These are phyloP conservation scores for Solenopsis invicta DNA, from an alignment of 1,140 invertebrate species.

Conservation along the genomic window DNA sequence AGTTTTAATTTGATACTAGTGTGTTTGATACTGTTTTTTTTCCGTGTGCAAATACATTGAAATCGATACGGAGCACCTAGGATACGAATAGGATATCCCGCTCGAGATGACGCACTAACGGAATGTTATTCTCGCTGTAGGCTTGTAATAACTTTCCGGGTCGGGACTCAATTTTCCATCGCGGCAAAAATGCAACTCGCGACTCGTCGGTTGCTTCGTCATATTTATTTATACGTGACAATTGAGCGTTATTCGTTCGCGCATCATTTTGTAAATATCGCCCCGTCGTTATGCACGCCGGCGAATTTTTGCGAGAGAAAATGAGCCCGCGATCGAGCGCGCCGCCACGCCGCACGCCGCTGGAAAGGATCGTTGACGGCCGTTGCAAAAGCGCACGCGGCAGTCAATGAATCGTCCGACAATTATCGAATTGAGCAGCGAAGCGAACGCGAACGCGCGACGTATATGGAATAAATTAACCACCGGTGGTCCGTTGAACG, in stretches of 20 bases:
- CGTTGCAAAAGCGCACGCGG: slow-evolving; percentile 50
- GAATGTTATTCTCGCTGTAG: neutral
- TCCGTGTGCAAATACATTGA: neutral
- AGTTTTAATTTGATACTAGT: too few species aligned
- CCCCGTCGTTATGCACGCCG: slow-evolving; percentile 38
- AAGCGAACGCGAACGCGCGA: slow-evolving; percentile 57
- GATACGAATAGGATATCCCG: neutral
- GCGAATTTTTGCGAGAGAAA: slow-evolving; percentile 70
- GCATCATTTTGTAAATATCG: slow-evolving; percentile 77
- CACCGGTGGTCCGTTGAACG: slow-evolving; percentile 39
- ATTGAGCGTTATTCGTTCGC: slow-evolving; percentile 38
- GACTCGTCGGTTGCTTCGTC: neutral
- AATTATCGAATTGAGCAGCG: slow-evolving; percentile 74
- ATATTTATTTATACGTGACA: slow-evolving; percentile 71
- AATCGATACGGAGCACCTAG: neutral
- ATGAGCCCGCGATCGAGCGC: slow-evolving; percentile 60
- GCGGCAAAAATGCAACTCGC: slow-evolving; percentile 10
- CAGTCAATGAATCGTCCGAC: slow-evolving; percentile 67
- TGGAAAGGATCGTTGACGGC: slow-evolving; percentile 48
- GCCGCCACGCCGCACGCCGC: neutral
- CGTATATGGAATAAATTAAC: slow-evolving; percentile 73
- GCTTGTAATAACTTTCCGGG: neutral
- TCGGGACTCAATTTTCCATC: slow-evolving; percentile 28
- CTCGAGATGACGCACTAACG: neutral
- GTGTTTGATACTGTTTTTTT: too few species aligned